A percentile compares a stretch with the other conserved stretches of the same genome.
Conservation (phyloP, 2,797 vertebrate species). For the Gymnocypris eckloni region DNA sequence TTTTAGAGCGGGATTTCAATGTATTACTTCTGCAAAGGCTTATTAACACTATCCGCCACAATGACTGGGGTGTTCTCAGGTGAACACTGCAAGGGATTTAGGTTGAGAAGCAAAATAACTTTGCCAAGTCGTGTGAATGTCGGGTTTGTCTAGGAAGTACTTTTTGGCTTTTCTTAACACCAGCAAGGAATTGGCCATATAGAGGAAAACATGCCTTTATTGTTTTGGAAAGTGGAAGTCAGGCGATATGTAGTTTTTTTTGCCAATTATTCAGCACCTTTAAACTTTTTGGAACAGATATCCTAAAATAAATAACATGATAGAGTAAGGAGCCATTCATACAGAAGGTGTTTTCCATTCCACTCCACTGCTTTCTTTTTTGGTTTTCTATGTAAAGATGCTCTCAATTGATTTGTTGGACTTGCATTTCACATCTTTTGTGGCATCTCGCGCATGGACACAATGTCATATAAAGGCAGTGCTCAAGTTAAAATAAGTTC, state of each 20-base stretch:
- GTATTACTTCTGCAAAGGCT: slow-evolving; percentile 58
- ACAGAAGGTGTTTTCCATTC: not conserved
- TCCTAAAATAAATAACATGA: not conserved
- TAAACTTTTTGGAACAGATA: not conserved
- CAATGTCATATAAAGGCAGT: not conserved
- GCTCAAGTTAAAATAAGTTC: not conserved
- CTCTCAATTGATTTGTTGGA: not conserved
- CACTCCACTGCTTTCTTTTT: not conserved
- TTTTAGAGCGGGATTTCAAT: slow-evolving; percentile 49
- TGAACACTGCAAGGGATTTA: slow-evolving; percentile 28
- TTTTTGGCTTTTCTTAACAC: not conserved
- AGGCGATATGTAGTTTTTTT: not conserved
- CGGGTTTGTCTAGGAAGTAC: slow-evolving; percentile 14
- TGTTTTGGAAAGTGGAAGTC: not conserved
- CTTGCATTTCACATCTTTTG: not conserved
- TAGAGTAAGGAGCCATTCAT: not conserved
- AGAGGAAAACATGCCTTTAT: not conserved
- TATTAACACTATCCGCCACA: slow-evolving; percentile 58
- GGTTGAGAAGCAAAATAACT: slow-evolving; percentile 16
- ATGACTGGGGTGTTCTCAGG: slow-evolving; percentile 49
- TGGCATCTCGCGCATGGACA: not conserved
- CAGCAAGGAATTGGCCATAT: not conserved
- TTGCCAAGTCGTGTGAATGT: slow-evolving; percentile 19
- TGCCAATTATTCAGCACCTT: not conserved
- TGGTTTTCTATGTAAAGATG: not conserved